Conservation (phyloP, 2,113 vertebrate species). For the Myrmecobius fasciatus region DNA sequence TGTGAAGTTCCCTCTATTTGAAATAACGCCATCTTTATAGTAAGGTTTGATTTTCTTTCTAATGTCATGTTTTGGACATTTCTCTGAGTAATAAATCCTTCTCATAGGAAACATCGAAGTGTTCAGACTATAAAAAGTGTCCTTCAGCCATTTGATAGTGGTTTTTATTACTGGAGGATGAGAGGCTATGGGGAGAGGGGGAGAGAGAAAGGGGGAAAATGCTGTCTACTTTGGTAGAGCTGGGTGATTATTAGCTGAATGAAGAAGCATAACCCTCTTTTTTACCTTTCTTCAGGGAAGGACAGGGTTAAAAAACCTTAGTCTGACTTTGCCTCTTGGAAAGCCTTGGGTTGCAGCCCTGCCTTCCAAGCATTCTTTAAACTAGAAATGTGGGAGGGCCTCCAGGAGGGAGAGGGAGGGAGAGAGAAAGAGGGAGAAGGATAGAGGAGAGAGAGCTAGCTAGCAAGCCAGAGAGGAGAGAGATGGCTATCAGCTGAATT, state of each 20-base stretch:
- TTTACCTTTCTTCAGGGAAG: conserved; percentile 42
- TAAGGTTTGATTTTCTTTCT: conserved; percentile 59
- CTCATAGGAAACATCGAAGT: not conserved
- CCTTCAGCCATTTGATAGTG: not conserved
- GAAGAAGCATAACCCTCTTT: not conserved
- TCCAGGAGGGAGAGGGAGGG: conserved; percentile 77
- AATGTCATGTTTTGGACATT: conserved; percentile 54
- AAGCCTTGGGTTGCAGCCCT: conserved; percentile 85
- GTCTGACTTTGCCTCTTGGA: conserved; percentile 83
- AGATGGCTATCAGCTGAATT: conserved; percentile 86
- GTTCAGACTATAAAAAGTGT: not conserved
- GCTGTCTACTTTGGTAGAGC: not conserved
- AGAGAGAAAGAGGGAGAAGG: conserved; percentile 64
- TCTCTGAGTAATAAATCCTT: conserved; percentile 33
- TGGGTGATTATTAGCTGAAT: not conserved
- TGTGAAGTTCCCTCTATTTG: conserved; percentile 43
- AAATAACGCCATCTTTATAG: conserved; percentile 84
- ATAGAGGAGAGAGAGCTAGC: not conserved
- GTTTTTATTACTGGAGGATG: not conserved
- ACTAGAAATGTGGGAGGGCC: conserved; percentile 86
- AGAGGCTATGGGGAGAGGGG: not conserved
- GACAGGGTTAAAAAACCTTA: conserved; percentile 80
- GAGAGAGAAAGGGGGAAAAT: too few relatives aligned
- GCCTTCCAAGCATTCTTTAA: conserved; percentile 92
- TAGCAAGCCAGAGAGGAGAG: conserved; percentile 70